Conservation (phyloP, 2,888 invertebrate species). For the Siphlonurus alternatus region DNA sequence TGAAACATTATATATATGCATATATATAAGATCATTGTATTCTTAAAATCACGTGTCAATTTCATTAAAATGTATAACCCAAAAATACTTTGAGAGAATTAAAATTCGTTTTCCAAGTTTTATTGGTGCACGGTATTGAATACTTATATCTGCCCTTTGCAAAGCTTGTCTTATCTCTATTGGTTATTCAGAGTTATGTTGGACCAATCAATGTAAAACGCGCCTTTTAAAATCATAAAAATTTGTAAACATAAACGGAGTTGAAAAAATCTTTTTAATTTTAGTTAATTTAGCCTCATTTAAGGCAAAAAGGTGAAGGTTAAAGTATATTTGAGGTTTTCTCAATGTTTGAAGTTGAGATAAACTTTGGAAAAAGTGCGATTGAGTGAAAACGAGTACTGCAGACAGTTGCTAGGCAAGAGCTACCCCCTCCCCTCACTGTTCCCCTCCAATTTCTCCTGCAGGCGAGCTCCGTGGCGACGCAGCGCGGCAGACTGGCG, state of each 20-base stretch:
- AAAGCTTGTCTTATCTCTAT: background rate
- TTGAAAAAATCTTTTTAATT: background rate
- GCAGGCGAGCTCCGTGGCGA: background rate
- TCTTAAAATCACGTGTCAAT: no score
- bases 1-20: no score
- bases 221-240: background rate
- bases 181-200: background rate
- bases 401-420: slow-evolving; percentile 4
- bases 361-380: no score
- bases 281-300: background rate
- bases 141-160: background rate
- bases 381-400: background rate
- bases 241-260: background rate
- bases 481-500: background rate
- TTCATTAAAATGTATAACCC: no score
- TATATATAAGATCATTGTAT: no score
- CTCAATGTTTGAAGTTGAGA: no score
- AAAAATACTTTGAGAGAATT: no score
- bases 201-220: background rate
- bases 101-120: background rate
- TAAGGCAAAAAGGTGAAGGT: no score
- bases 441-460: background rate
- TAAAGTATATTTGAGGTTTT: no score
- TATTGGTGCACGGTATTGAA: slow-evolving; percentile 3
- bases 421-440: background rate